Percentiles rank a stretch among this genome's conserved stretches.
phyloP scores from a whole-genome alignment of 2,888 invertebrate species.

The Drosophila subsilvestris region DNA sequence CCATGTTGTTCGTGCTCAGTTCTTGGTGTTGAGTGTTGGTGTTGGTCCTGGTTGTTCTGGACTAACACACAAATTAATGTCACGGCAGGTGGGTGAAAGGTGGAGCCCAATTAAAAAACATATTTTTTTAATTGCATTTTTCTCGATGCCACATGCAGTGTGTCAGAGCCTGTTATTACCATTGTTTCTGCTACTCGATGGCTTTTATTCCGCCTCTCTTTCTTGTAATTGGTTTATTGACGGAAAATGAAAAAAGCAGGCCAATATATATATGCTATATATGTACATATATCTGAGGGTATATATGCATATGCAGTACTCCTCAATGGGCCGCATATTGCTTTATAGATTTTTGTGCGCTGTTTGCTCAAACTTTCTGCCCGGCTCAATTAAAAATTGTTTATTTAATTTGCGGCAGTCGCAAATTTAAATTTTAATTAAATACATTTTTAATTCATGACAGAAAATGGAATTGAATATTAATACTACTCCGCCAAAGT shows the following conservation, averaged over 20 bases:
- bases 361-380: slow-evolving; percentile 70
- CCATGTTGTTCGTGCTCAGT: not conserved
- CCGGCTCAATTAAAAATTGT: slow-evolving; percentile 73
- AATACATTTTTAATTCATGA: slow-evolving; percentile 59
- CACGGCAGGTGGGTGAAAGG: slow-evolving; percentile 61
- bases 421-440: slow-evolving; percentile 72
- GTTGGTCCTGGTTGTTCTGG: not conserved
- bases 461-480: slow-evolving; percentile 46
- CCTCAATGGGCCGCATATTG: slow-evolving; percentile 20
- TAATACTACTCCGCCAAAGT: slow-evolving; percentile 20
- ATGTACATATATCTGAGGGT: slow-evolving; percentile 12
- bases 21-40: slow-evolving; percentile 32
- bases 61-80: slow-evolving; percentile 56
- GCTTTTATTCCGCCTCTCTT: slow-evolving; percentile 21
- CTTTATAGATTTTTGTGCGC: slow-evolving; percentile 46
- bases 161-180: slow-evolving; percentile 48
- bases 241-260: slow-evolving; percentile 51
- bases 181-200: slow-evolving; percentile 35
- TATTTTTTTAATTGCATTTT: slow-evolving; percentile 73
- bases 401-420: slow-evolving; percentile 72
- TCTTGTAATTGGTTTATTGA: slow-evolving; percentile 70
- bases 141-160: slow-evolving; percentile 19
- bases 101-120: slow-evolving; percentile 64
- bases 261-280: slow-evolving; percentile 30
- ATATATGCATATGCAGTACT: not conserved